A percentile compares a stretch with the other conserved stretches of the same genome.
phyloP scores from a whole-genome alignment of 2,797 vertebrate genomes.

The Meda fulgida region DNA sequence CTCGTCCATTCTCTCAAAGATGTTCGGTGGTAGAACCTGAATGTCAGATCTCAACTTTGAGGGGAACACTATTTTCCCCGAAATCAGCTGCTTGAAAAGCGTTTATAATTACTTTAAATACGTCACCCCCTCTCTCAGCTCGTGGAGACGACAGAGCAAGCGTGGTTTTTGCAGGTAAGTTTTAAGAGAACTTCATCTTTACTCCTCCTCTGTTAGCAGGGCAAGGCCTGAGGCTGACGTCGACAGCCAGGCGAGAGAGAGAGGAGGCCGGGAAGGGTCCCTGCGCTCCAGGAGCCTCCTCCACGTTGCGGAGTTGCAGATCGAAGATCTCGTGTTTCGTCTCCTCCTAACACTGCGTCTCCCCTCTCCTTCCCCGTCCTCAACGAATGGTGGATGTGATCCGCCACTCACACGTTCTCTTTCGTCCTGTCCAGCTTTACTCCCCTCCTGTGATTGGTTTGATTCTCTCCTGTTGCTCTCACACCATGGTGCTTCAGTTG shows the following conservation, averaged over 20 bases:
- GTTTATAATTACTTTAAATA: slow-evolving; percentile 65
- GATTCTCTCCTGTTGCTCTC: slow-evolving; percentile 96
- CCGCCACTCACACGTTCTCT: slow-evolving; percentile 78
- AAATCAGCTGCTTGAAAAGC: slow-evolving; percentile 73
- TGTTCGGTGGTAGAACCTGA: slow-evolving; percentile 68
- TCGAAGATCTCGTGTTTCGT: slow-evolving; percentile 65
- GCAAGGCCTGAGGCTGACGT: slow-evolving; percentile 63
- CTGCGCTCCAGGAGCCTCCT: slow-evolving; percentile 79
- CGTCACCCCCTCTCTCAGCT: slow-evolving; percentile 67
- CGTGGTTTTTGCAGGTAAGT: slow-evolving; percentile 65
- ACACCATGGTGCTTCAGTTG: slow-evolving; percentile 99
- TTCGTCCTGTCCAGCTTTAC: slow-evolving; percentile 74
- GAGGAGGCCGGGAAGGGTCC: slow-evolving; percentile 70
- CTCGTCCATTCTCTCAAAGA: slow-evolving; percentile 57
- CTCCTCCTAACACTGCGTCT: slow-evolving; percentile 69
- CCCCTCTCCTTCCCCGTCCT: slow-evolving; percentile 65
- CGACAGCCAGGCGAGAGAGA: slow-evolving; percentile 59
- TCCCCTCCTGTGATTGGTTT: slow-evolving; percentile 83
- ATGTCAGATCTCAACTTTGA: slow-evolving; percentile 72
- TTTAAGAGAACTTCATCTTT: slow-evolving; percentile 64
- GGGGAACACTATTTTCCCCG: slow-evolving; percentile 67
- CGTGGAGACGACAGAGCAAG: slow-evolving; percentile 72
- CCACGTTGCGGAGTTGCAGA: slow-evolving; percentile 73
- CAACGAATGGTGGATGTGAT: slow-evolving; percentile 62
- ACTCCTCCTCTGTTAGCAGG: slow-evolving; percentile 62